Evolutionary conservation across 2,113 vertebrate genomes (phyloP).

Genomic region (Ptychochromis oligacanthus): DNA sequence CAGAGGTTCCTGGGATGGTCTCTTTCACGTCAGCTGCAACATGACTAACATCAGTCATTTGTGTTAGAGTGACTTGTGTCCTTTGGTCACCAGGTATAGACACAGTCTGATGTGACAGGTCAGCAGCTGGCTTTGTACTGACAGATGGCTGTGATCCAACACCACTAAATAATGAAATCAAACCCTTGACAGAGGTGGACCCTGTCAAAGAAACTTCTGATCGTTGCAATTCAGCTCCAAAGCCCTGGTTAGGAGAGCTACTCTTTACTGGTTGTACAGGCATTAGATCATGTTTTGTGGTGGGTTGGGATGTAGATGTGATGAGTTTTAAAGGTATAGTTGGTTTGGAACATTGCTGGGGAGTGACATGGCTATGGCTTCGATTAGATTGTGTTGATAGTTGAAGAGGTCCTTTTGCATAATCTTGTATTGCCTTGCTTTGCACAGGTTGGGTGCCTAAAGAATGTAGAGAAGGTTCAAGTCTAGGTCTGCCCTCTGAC

Average conservation of each 20-base stretch:
- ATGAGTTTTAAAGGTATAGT: neutral
- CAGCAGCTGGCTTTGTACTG: slow-evolving; percentile 7
- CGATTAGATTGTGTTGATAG: slow-evolving; percentile 12
- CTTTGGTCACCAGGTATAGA: neutral
- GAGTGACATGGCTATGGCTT: slow-evolving; percentile 6
- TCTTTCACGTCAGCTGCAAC: neutral
- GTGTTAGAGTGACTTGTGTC: neutral
- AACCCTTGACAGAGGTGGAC: slow-evolving; percentile 59
- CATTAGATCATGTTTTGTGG: neutral
- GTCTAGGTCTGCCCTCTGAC: neutral
- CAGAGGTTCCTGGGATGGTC: neutral
- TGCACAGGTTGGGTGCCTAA: neutral
- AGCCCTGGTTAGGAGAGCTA: neutral
- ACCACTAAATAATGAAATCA: slow-evolving; percentile 70
- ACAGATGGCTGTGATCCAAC: slow-evolving; percentile 5
- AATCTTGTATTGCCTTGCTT: neutral
- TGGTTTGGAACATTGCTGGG: slow-evolving; percentile 4
- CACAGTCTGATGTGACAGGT: neutral
- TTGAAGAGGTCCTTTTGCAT: slow-evolving; percentile 16
- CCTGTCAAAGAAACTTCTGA: slow-evolving; percentile 8
- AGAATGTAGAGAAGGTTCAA: neutral
- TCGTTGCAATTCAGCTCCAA: slow-evolving; percentile 18
- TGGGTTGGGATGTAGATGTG: slow-evolving; percentile 8
- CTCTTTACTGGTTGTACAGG: neutral
- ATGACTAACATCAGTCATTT: neutral